Evolutionary conservation across 2,113 vertebrate species (phyloP), one percentile per base, ranked within the genome.

Genomic region (Onychostoma macrolepis): DNA sequence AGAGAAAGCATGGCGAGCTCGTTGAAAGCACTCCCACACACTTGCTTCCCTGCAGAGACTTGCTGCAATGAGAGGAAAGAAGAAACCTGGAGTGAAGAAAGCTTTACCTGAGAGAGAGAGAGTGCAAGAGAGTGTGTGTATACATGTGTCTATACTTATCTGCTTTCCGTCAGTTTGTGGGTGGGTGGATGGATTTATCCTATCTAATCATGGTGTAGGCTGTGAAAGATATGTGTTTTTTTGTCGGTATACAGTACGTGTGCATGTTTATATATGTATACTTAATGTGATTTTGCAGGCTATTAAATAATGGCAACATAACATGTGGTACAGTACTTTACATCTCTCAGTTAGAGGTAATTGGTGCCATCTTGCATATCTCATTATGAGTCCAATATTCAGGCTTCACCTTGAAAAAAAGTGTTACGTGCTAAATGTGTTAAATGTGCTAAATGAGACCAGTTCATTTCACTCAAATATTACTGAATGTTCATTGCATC

Each of bases 21-120:
- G 45, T 83, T 71, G 80, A 83, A 83, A 83, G 80, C 41, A 86
- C 85, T 74, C 81, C 56, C 86, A 83, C 69, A 87, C 86, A 65
- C 86, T 76, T 36, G 45, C 78, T 48, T 63, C 69, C 67, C 45
- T 81, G 30, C 38, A 56, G 81, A 81, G 76, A 82, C 56, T 56
- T 43, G 21, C 80, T 45, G 41, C 30, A 28, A 38, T 78, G 28
- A 85, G 30, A 71, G 80, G n/a, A 67, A 80, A 56, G 75, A 58
- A 86, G 63, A 80, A 86, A 65, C 78, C 58, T 71, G 48, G 69
- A 72, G 88, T 71, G 72, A 74, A 81, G 85, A 53, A 72, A 78
- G 78, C 75, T 80, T 86, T 69, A 82, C 58, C 84, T 83, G 71
- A 17, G 63, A 71, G 63, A 67, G 58, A 30, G 9, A 6, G 19